phyloP scores from a whole-genome alignment of 2,113 vertebrate species.

The Dolichallabes microphthalmus region DNA sequence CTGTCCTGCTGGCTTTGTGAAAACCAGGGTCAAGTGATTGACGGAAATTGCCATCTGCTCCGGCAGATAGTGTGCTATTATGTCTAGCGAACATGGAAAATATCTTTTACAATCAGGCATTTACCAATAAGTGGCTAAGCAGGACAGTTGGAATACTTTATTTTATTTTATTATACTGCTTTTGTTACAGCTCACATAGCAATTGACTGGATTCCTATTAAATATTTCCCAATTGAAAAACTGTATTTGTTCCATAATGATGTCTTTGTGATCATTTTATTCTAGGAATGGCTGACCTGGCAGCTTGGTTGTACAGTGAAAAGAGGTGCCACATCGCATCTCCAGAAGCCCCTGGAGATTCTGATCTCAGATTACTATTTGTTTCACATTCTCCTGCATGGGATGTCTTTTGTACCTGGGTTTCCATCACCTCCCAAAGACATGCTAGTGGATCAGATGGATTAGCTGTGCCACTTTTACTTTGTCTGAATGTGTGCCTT shows the following conservation, averaged over 20 bases:
- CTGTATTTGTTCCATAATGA: neutral
- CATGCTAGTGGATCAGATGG: neutral
- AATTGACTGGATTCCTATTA: neutral
- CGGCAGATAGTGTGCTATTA: constrained; percentile 33
- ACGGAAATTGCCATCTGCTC: constrained; percentile 55
- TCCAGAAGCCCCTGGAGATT: neutral
- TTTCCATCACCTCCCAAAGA: neutral
- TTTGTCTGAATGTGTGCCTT: neutral
- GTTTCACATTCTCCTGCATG: neutral
- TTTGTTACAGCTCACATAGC: neutral
- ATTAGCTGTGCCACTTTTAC: neutral
- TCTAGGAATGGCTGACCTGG: neutral
- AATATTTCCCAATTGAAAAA: neutral
- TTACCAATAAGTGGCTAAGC: neutral
- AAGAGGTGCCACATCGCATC: neutral
- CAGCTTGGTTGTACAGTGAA: neutral
- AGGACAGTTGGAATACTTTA: neutral
- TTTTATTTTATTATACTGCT: too few relatives aligned
- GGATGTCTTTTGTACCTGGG: neutral
- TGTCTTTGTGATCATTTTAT: neutral
- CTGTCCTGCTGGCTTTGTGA: constrained; percentile 34
- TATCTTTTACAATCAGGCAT: neutral
- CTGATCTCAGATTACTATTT: neutral
- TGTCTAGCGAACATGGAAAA: constrained; percentile 2
- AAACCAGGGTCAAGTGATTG: constrained; percentile 36